Conservation (phyloP, 2,797 vertebrate genomes). For the Lagorchestes hirsutus region DNA sequence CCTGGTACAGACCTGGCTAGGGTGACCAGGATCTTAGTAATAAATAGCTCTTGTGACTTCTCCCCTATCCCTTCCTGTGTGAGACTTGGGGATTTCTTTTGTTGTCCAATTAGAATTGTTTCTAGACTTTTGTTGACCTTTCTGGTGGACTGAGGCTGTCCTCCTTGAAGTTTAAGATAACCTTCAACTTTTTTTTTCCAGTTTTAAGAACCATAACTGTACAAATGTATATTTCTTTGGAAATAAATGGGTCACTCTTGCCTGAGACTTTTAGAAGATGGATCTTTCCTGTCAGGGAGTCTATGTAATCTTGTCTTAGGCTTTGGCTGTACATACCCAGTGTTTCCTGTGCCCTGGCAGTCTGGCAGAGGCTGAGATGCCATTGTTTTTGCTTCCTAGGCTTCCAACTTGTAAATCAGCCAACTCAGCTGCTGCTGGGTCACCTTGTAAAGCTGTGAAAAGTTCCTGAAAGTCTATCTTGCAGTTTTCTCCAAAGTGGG, state of each 20-base stretch:
- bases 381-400: not conserved
- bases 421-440: not conserved
- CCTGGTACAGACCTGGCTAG: not conserved
- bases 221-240: not conserved
- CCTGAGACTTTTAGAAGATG: not conserved
- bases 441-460: not conserved
- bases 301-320: not conserved
- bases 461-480: not conserved
- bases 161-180: not conserved
- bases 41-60: not conserved
- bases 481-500: not conserved
- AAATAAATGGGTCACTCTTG: not conserved
- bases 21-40: not conserved
- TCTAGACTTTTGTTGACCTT: not conserved
- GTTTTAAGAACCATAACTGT: not conserved
- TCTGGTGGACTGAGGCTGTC: not conserved
- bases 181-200: not conserved
- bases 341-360: not conserved
- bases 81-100: not conserved
- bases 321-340: not conserved
- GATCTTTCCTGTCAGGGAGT: constrained; percentile 2
- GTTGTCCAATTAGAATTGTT: not conserved
- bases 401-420: not conserved
- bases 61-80: not conserved
- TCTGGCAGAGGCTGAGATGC: not conserved